These are phyloP conservation scores for Sphenopsis melanotis DNA, from an alignment of 2,797 vertebrate genomes.

Conservation along the genomic window DNA sequence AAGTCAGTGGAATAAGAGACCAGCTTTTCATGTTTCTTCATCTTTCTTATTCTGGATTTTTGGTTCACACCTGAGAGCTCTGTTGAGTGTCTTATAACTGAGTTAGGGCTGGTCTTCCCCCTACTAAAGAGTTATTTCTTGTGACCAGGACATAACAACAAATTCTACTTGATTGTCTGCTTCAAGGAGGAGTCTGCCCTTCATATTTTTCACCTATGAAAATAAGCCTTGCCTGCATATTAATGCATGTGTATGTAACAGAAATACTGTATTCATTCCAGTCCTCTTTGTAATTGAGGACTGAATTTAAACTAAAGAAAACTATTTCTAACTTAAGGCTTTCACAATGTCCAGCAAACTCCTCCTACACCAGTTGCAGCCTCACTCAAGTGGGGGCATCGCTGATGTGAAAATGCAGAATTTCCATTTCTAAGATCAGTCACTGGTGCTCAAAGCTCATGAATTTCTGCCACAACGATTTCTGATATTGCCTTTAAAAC, in stretches of 20 bases:
- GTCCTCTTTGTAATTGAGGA: background rate
- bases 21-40: background rate
- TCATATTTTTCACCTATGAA: background rate
- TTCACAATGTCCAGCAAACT: background rate
- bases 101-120: background rate
- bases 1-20: background rate
- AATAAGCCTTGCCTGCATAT: background rate
- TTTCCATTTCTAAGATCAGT: background rate
- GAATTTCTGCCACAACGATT: background rate
- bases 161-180: background rate
- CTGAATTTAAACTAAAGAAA: background rate
- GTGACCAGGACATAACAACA: background rate
- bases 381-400: background rate
- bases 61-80: background rate
- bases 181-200: background rate
- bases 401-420: background rate
- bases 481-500: background rate
- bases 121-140: background rate
- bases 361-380: background rate
- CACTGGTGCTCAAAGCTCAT: background rate
- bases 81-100: background rate
- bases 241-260: background rate
- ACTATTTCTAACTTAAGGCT: background rate
- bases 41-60: background rate
- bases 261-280: background rate